Evolutionary conservation across 2,113 vertebrate genomes (phyloP).

Genomic region (Heterotilapia buettikoferi): DNA sequence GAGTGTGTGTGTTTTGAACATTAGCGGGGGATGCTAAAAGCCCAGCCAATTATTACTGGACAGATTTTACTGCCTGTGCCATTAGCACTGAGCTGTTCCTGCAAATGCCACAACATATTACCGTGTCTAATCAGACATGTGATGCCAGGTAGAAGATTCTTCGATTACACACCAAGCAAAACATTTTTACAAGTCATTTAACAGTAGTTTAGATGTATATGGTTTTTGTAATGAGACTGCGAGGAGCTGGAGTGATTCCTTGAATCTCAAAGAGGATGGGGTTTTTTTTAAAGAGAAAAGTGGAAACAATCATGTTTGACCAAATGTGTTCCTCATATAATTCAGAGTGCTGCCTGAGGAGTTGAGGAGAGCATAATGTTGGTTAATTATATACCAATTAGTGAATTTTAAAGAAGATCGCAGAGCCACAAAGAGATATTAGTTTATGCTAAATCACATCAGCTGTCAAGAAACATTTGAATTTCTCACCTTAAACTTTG

Average conservation of each 20-base stretch:
- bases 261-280: not conserved
- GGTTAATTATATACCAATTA: not conserved
- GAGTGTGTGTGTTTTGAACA: not conserved
- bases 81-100: not conserved
- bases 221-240: not conserved
- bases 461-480: not conserved
- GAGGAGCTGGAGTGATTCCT: not conserved
- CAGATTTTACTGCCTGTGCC: slow-evolving; percentile 12
- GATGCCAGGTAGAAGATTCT: not conserved
- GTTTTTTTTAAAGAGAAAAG: not conserved
- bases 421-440: not conserved
- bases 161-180: not conserved
- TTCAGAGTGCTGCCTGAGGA: not conserved
- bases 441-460: not conserved
- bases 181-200: not conserved
- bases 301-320: not conserved
- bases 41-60: slow-evolving; percentile 32
- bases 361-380: not conserved
- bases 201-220: not conserved
- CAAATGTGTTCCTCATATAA: not conserved
- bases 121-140: not conserved
- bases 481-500: not conserved
- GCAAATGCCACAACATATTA: not conserved
- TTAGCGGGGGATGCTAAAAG: slow-evolving; percentile 13
- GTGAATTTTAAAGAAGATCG: not conserved